Evolutionary conservation across 2,113 vertebrate genomes (phyloP).

Genomic region (Labrus mixtus): DNA sequence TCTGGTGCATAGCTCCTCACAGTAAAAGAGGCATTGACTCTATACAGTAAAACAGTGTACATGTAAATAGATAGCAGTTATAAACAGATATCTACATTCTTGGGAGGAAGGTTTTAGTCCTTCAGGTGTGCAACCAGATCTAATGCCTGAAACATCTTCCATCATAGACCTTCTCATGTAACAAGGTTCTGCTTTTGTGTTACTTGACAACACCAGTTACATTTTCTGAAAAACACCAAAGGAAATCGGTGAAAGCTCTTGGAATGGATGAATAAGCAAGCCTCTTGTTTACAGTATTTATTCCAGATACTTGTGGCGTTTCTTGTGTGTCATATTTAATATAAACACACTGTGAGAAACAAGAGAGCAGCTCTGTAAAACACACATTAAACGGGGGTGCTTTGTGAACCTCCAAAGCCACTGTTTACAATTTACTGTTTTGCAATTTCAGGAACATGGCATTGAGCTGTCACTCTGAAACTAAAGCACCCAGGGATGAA

Average conservation of each 20-base stretch:
- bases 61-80: too few relatives aligned
- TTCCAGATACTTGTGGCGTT: neutral
- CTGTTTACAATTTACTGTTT: constrained; percentile 41
- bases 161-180: neutral
- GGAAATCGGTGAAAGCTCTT: neutral
- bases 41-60: too few relatives aligned
- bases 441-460: constrained; percentile 37
- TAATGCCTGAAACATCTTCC: neutral
- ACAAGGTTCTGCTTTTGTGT: neutral
- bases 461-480: constrained; percentile 48
- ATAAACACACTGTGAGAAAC: neutral
- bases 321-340: neutral
- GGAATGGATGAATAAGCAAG: neutral
- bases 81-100: too few relatives aligned
- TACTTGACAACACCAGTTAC: neutral
- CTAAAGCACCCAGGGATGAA: constrained; percentile 51
- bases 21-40: too few relatives aligned
- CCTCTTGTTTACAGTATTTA: neutral
- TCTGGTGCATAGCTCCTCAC: too few relatives aligned
- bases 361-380: constrained; percentile 21
- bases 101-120: neutral
- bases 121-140: neutral
- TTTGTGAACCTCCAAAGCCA: constrained; percentile 28
- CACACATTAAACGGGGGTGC: constrained; percentile 23
- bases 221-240: neutral